Evolutionary conservation across 2,888 invertebrate genomes (phyloP).

Genomic region (Linyphia triangularis): DNA sequence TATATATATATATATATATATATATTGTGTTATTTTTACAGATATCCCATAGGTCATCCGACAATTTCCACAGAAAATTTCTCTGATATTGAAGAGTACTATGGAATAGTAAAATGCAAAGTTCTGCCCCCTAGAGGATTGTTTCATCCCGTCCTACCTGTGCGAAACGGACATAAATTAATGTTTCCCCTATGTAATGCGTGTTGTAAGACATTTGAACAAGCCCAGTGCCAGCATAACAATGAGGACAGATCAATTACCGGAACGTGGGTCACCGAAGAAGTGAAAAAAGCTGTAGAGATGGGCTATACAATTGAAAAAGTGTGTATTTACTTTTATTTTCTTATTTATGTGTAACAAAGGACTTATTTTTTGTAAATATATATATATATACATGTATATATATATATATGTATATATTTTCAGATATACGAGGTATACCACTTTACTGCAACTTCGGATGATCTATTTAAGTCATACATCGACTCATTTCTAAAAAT

Average conservation of each 20-base stretch:
- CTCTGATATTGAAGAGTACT: conserved; percentile 71
- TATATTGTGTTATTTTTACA: not conserved
- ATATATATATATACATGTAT: conserved; percentile 76
- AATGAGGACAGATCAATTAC: conserved; percentile 76
- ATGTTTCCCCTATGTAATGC: conserved; percentile 77
- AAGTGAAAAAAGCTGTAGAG: conserved; percentile 77
- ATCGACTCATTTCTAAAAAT: conserved; percentile 51
- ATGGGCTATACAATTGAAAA: conserved; percentile 77
- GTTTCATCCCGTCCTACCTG: conserved; percentile 77
- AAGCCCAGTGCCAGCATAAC: conserved; percentile 76
- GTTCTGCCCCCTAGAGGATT: conserved; percentile 77
- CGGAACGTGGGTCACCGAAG: conserved; percentile 77
- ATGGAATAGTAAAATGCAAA: conserved; percentile 77
- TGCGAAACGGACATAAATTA: conserved; percentile 75
- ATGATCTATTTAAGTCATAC: conserved; percentile 9
- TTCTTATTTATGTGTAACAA: no score
- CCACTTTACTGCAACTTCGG: not conserved
- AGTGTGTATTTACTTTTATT: conserved; percentile 71
- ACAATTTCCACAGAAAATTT: conserved; percentile 64
- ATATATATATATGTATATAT: not conserved
- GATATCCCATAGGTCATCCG: conserved; percentile 77
- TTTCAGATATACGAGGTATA: conserved; percentile 49
- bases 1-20: not conserved
- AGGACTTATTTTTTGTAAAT: no score
- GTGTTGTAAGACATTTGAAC: conserved; percentile 74